Evolutionary conservation across 2,797 vertebrate genomes (phyloP), one percentile per base, ranked within the genome.

Genomic region (Argyrosomus regius): DNA sequence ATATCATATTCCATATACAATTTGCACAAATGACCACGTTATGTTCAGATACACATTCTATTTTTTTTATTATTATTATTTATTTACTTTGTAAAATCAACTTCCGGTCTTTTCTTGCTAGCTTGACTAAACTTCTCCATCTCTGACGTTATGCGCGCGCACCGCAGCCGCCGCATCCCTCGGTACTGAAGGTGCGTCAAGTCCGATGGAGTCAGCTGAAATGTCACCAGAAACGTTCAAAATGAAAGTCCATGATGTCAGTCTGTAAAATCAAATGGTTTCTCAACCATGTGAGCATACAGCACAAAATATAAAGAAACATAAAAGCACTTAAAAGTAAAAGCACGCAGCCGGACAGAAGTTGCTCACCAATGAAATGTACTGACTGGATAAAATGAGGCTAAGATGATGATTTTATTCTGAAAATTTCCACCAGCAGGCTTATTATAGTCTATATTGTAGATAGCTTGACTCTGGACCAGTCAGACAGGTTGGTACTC

Each of bases 81-180:
- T 6, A 31, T 31, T 39, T 39, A 92, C 71, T 87, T 66, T 90
- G 79, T 75, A 78, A 7, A 1, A 4, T 61, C 0, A 0, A 70
- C 43, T 54, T 88, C 81, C 82, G 80, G 59, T 31, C 6, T 28
- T 50, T 0, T 14, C 24, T 26, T 17, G 35, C 11, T 2, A 7
- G 2, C 16, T 22, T 88, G 22, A 83, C 62, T 0, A 53, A 76
- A 54, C 63, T 2, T 46, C 65, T 65, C 66, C 43, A 0, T 1
- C 75, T 76, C 80, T 92, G 87, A 91, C 90, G 91, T 84, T 77
- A 78, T 92, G 90, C 84, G 87, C 87, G 89, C 90, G 87, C 88
- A 78, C 62, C 87, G 81, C 91, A 61, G 75, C 31, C 77, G 26
- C 87, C 72, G 68, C 87, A 81, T 85, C 84, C 67, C 45, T 75